Evolutionary conservation across 2,797 vertebrate genomes (phyloP).

Genomic region (Sternotherus odoratus): DNA sequence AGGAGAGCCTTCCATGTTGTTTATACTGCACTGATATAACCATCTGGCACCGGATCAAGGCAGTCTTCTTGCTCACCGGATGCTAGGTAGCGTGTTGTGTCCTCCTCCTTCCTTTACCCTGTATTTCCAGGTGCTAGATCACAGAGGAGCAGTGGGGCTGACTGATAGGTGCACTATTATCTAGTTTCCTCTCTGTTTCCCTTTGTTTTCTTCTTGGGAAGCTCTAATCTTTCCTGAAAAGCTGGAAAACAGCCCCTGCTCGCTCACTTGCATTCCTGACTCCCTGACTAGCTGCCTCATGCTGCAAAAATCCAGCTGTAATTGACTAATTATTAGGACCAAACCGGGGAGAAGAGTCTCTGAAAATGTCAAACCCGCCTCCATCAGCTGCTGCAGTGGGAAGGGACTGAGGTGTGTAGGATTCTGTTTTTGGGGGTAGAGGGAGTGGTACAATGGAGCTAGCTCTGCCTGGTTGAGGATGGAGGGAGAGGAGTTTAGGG

Average conservation of each 20-base stretch:
- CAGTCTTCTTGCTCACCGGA: not conserved
- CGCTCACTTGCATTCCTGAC: not conserved
- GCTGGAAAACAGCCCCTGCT: constrained; percentile 32
- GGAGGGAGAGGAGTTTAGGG: not conserved
- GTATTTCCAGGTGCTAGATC: not conserved
- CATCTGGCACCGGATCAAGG: not conserved
- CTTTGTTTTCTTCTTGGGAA: not conserved
- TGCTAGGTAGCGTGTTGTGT: not conserved
- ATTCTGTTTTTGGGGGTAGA: not conserved
- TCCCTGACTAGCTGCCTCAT: constrained; percentile 43
- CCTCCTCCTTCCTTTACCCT: not conserved
- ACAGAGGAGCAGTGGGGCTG: not conserved
- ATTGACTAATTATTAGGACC: constrained; percentile 50
- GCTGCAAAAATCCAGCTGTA: constrained; percentile 56
- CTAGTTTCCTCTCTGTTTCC: not conserved
- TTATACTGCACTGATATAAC: not conserved
- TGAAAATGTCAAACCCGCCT: constrained; percentile 54
- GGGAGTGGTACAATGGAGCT: not conserved
- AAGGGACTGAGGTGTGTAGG: not conserved
- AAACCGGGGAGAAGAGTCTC: constrained; percentile 55
- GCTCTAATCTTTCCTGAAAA: constrained; percentile 31
- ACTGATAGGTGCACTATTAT: not conserved
- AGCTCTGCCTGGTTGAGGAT: not conserved
- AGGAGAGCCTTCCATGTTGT: not conserved
- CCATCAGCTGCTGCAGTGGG: accelerated